A percentile compares a stretch with the other conserved stretches of the same genome.
These are phyloP conservation scores for Amblyjoppa fuscipennis DNA, from an alignment of 2,888 invertebrate species.

Conservation along the genomic window DNA sequence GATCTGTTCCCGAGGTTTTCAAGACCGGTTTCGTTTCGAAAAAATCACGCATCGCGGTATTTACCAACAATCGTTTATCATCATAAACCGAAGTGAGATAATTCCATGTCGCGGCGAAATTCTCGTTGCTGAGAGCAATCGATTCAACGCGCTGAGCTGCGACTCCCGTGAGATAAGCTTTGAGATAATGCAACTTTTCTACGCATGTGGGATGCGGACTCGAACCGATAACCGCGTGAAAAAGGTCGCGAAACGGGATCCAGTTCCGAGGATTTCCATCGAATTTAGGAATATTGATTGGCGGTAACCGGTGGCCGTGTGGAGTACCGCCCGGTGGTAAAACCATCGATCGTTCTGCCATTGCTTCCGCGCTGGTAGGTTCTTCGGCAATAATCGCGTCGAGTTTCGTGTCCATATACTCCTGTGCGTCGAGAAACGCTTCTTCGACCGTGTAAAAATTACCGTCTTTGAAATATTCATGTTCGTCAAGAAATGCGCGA, in stretches of 20 bases:
- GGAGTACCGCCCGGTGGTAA: constrained; percentile 7
- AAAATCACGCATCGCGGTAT: constrained; percentile 19
- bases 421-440: too few relatives aligned
- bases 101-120: not conserved
- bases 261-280: not conserved
- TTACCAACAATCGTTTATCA: constrained; percentile 9
- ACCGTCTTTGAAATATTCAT: too few relatives aligned
- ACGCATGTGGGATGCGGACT: not conserved
- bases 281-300: not conserved
- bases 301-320: constrained; percentile 4
- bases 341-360: constrained; percentile 21
- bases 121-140: not conserved
- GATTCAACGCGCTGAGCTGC: not conserved
- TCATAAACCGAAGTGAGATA: constrained; percentile 4
- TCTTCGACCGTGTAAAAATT: too few relatives aligned
- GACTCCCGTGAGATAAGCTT: not conserved
- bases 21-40: constrained; percentile 1
- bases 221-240: not conserved
- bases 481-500: too few relatives aligned
- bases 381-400: too few relatives aligned
- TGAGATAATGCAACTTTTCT: constrained; percentile 15
- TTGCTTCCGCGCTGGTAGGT: too few relatives aligned
- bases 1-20: constrained; percentile 11
- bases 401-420: too few relatives aligned
- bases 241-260: not conserved